Conservation (phyloP, 1,140 invertebrate species). For the Atta cephalotes region DNA sequence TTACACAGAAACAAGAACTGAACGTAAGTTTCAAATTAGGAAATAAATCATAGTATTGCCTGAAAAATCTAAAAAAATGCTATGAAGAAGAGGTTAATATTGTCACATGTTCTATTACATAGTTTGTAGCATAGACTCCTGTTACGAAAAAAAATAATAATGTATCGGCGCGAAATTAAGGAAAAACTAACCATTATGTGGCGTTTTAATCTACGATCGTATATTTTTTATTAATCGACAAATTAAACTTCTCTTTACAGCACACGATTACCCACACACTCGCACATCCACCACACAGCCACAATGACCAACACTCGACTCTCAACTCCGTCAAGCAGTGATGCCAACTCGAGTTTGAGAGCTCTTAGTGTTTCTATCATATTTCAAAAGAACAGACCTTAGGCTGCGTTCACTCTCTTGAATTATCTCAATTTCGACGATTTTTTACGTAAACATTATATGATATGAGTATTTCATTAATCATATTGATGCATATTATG, state of each 20-base stretch:
- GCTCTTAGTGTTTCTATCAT: too few relatives aligned
- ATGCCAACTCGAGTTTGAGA: too few relatives aligned
- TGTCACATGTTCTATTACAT: slow-evolving; percentile 80
- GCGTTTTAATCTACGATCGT: not conserved
- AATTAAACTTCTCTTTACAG: not conserved
- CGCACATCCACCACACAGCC: too few relatives aligned
- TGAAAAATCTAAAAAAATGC: not conserved
- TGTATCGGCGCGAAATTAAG: not conserved
- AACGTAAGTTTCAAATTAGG: not conserved
- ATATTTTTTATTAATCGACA: not conserved
- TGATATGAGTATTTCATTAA: too few relatives aligned
- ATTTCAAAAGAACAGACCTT: too few relatives aligned
- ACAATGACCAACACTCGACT: too few relatives aligned
- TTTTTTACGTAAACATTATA: too few relatives aligned
- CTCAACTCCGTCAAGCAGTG: too few relatives aligned
- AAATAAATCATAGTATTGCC: not conserved
- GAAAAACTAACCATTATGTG: slow-evolving; percentile 59
- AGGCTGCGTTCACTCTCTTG: too few relatives aligned
- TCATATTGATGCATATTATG: too few relatives aligned
- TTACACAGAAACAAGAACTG: not conserved
- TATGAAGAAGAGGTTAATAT: slow-evolving; percentile 63
- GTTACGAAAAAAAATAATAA: not conserved
- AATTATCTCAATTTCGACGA: too few relatives aligned
- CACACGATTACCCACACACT: too few relatives aligned
- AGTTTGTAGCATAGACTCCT: not conserved